A percentile compares a stretch with the other conserved stretches of the same genome.
These are phyloP conservation scores for Oscheius sp. DNA, from an alignment of 2,888 invertebrate genomes.

Conservation along the genomic window DNA sequence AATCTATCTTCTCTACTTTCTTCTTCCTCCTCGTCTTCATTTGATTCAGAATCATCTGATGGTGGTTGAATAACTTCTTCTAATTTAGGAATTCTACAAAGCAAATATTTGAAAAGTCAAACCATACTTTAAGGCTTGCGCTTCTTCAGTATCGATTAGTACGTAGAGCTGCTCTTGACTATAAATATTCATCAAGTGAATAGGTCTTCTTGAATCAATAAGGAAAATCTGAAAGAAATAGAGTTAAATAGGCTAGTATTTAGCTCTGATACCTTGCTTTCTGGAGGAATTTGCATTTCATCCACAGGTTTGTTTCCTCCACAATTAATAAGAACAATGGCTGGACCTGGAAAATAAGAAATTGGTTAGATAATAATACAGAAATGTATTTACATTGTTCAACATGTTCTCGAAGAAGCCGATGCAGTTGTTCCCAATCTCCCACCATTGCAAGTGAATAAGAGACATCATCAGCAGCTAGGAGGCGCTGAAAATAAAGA, in stretches of 20 bases:
- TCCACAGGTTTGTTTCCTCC: conserved; percentile 52
- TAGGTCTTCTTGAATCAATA: conserved; percentile 62
- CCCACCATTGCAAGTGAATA: conserved; percentile 56
- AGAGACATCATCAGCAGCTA: conserved; percentile 60
- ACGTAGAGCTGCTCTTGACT: conserved; percentile 44
- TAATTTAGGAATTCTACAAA: conserved; percentile 32
- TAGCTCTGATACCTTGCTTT: conserved; percentile 22
- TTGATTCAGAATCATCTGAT: conserved; percentile 34
- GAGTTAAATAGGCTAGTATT: not conserved
- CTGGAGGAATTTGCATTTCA: conserved; percentile 43
- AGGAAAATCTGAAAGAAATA: conserved; percentile 51
- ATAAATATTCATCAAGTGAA: conserved; percentile 64
- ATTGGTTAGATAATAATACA: not conserved
- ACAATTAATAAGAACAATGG: conserved; percentile 62
- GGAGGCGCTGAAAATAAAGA: conserved; percentile 60
- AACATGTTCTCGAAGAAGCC: conserved; percentile 41
- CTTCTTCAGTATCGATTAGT: conserved; percentile 38
- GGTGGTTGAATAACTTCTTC: conserved; percentile 32
- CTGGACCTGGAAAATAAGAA: conserved; percentile 30
- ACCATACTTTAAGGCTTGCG: conserved; percentile 32
- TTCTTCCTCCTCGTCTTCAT: conserved; percentile 43
- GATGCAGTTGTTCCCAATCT: conserved; percentile 51
- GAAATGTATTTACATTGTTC: conserved; percentile 40
- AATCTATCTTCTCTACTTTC: conserved; percentile 29
- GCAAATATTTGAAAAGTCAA: not conserved